A percentile compares a stretch with the other conserved stretches of the same genome.
Conservation (phyloP, 1,140 invertebrate species). For the Protaetia brevitarsis region DNA sequence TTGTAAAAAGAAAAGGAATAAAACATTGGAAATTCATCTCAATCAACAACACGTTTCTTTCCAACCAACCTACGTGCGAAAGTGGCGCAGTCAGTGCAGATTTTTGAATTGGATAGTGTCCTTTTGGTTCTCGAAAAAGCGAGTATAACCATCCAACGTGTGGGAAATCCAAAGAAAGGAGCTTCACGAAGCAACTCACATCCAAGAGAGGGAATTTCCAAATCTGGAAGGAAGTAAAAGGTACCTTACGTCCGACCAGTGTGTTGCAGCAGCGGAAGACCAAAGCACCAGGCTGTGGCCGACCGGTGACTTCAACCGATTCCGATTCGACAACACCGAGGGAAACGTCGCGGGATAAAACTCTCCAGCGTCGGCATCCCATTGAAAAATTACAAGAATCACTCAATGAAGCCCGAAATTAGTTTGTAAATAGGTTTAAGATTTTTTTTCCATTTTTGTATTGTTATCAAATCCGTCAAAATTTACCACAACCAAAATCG, state of each 20-base stretch:
- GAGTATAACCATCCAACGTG: background rate
- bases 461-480: background rate
- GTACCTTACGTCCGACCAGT: too few relatives aligned
- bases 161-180: background rate
- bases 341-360: background rate
- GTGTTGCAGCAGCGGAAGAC: background rate
- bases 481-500: background rate
- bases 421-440: background rate
- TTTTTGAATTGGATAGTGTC: background rate
- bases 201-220: too few relatives aligned
- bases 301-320: background rate
- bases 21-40: too few relatives aligned
- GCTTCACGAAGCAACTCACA: background rate
- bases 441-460: too few relatives aligned
- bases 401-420: background rate
- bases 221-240: background rate
- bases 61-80: too few relatives aligned
- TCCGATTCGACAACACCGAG: background rate
- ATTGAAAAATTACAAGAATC: background rate
- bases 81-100: background rate
- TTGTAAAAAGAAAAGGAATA: too few relatives aligned
- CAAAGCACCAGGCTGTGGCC: background rate
- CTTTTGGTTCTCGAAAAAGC: background rate
- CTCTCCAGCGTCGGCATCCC: background rate
- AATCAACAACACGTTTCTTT: too few relatives aligned